These are phyloP conservation scores for Lamproptera curius DNA, from an alignment of 2,888 invertebrate species.

Conservation along the genomic window DNA sequence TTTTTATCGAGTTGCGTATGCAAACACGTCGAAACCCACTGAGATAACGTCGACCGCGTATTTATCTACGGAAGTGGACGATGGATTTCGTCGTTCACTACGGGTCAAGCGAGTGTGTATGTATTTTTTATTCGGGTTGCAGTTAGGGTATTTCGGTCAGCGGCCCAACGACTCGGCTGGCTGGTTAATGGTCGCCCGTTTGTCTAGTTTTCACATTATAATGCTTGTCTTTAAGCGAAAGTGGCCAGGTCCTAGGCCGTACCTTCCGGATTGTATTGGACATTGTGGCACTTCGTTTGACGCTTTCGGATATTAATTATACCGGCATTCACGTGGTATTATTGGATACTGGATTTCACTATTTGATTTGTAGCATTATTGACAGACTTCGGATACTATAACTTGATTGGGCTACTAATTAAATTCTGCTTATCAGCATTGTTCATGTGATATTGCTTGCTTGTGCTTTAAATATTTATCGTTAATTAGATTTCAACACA, in stretches of 20 bases:
- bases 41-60: conserved; percentile 12
- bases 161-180: not conserved
- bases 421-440: too few relatives aligned
- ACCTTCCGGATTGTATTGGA: conserved; percentile 45
- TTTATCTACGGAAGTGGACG: conserved; percentile 18
- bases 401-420: too few relatives aligned
- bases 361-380: too few relatives aligned
- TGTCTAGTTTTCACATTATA: conserved; percentile 20
- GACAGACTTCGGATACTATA: too few relatives aligned
- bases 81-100: conserved; percentile 9
- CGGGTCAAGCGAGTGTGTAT: conserved; percentile 16
- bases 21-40: conserved; percentile 19
- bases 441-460: too few relatives aligned
- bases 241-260: conserved; percentile 36
- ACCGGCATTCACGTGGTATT: conserved; percentile 6
- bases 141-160: conserved; percentile 11
- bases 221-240: conserved; percentile 49
- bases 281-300: conserved; percentile 62
- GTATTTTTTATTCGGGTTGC: conserved; percentile 1
- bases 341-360: not conserved
- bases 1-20: conserved; percentile 16
- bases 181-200: conserved; percentile 5
- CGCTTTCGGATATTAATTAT: conserved; percentile 14
- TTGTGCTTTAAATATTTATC: too few relatives aligned
- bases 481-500: too few relatives aligned